Evolutionary conservation across 1,140 invertebrate species (phyloP), one percentile per base, ranked within the genome.

Genomic region (Drosophila mojavensis): DNA sequence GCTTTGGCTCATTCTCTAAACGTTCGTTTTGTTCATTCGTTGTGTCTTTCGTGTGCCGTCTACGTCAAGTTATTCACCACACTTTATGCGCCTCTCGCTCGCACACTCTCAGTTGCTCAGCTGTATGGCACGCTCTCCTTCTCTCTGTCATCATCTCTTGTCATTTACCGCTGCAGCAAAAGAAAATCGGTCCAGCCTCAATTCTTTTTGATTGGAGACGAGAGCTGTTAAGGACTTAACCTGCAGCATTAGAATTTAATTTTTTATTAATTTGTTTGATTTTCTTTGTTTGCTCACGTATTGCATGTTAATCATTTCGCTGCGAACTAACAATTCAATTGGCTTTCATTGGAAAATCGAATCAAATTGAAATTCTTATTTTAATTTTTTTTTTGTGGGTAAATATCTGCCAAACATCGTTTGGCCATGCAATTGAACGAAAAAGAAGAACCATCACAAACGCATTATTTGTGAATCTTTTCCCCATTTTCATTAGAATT

Each of bases 1-100:
- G 65, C 30, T 78, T 70, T 78, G 36, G 54, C 30, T 62, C 75
- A 78, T 81, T 81, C 66, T 75, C 75, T 43, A 62, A 58, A 66
- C 72, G 69, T 78, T 76, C 78, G 65, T 78, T 24, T 61, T 9
- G 73, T 45, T 61, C 62, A 11, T 41, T 58, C 45, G 64, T 15
- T 51, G 73, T 74, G 75, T 70, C 63, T 68, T 45, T 73, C 64
- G 13, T 72, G 30, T 61, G 30, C 66, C 56, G 60, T 64, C 62
- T 74, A 45, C 43, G 50, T 59, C 20, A 64, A 62, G 33, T 77
- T 77, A 48, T 77, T 65, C 74, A 76, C 64, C 68, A 70, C 65
- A 71, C 68, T 43, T 4, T 55, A 26, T 48, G 64, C 47, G 11
- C 48, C 41, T 62, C 73, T 55, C 67, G 41, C 73, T 75, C 50